These are phyloP conservation scores for Zaprionus lachaisei DNA, from an alignment of 1,140 invertebrate species.

Conservation along the genomic window DNA sequence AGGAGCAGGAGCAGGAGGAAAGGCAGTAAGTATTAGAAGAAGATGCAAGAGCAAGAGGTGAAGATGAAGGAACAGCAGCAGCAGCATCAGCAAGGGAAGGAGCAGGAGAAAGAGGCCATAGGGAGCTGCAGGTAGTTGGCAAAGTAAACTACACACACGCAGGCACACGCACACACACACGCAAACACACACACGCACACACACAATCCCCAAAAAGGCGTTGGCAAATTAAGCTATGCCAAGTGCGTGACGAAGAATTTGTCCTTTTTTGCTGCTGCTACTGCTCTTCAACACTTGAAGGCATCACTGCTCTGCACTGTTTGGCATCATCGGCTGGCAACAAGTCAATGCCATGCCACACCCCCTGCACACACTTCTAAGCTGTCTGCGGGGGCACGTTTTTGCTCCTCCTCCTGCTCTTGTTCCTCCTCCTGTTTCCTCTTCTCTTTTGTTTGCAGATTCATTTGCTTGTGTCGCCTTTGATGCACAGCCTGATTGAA, in stretches of 20 bases:
- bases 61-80: too few species aligned
- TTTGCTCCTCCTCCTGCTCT: not conserved
- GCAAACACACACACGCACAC: not conserved
- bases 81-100: not conserved
- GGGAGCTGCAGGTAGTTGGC: not conserved
- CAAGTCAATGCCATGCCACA: conserved; percentile 36
- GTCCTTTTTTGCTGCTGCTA: not conserved
- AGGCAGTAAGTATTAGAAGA: too few species aligned
- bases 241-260: conserved; percentile 32
- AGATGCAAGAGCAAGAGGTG: too few species aligned
- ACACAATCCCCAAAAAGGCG: conserved; percentile 39
- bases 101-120: not conserved
- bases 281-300: not conserved
- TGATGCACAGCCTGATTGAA: conserved; percentile 13
- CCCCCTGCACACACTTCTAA: not conserved
- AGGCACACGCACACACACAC: not conserved
- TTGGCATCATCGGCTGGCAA: conserved; percentile 29
- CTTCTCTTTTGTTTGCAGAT: conserved; percentile 9
- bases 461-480: conserved; percentile 35
- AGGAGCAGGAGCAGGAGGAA: too few species aligned
- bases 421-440: not conserved
- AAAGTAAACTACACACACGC: not conserved
- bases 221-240: conserved; percentile 34
- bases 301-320: conserved; percentile 1
- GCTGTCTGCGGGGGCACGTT: not conserved